These are phyloP conservation scores for Deilephila porcellus DNA, from an alignment of 2,888 invertebrate genomes.

Conservation along the genomic window DNA sequence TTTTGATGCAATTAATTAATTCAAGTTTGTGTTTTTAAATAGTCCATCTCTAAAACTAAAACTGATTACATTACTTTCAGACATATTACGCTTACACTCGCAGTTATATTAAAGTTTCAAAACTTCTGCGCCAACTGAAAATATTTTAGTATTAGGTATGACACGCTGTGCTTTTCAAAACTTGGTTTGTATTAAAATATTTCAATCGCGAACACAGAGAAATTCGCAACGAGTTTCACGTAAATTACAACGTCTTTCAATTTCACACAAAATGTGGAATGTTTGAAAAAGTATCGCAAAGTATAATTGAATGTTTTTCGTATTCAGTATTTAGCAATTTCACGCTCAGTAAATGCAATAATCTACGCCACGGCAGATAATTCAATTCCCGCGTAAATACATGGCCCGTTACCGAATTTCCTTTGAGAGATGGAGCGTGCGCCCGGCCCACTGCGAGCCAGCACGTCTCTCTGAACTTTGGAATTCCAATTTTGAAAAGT, in stretches of 20 bases:
- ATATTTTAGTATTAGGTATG: neutral
- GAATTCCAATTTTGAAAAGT: slow-evolving; percentile 85
- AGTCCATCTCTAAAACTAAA: neutral
- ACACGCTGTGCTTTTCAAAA: slow-evolving; percentile 18
- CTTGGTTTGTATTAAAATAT: slow-evolving; percentile 22
- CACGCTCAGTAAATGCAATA: slow-evolving; percentile 77
- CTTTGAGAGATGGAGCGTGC: slow-evolving; percentile 81
- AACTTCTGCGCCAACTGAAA: neutral
- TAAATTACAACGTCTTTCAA: slow-evolving; percentile 26
- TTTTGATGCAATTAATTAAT: neutral
- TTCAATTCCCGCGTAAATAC: slow-evolving; percentile 79
- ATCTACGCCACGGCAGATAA: slow-evolving; percentile 76
- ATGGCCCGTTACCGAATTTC: slow-evolving; percentile 80
- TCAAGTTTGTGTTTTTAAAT: neutral
- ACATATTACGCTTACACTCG: neutral
- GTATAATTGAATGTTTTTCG: slow-evolving; percentile 54
- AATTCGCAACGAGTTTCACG: neutral
- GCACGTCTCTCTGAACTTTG: slow-evolving; percentile 80
- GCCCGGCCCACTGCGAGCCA: slow-evolving; percentile 68
- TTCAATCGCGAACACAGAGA: slow-evolving; percentile 11
- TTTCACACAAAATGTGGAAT: slow-evolving; percentile 1
- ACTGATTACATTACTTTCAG: neutral
- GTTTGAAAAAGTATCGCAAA: slow-evolving; percentile 21
- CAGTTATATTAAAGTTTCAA: slow-evolving; percentile 11
- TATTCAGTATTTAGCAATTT: slow-evolving; percentile 71